phyloP scores from a whole-genome alignment of 2,113 vertebrate species.

The Chloropsis cyanopogon region DNA sequence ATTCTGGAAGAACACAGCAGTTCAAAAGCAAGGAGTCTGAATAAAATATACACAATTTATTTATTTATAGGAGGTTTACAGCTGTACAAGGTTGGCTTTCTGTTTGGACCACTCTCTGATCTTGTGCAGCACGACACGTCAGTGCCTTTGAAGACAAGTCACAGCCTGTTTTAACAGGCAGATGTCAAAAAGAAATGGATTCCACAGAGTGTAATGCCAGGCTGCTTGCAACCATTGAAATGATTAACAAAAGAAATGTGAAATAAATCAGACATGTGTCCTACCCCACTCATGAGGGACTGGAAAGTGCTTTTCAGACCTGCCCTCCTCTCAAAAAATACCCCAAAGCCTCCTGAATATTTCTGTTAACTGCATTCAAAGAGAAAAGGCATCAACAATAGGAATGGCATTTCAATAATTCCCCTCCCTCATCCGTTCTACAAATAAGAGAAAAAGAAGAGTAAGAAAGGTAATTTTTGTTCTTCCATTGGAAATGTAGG shows the following conservation, averaged over 20 bases:
- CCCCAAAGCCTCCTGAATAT: background rate
- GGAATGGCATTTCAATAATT: background rate
- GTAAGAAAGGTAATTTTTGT: background rate
- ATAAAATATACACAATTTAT: conserved; percentile 59
- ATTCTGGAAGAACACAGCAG: background rate
- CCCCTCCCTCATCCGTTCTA: background rate
- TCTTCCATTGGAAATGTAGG: background rate
- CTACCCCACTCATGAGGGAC: background rate
- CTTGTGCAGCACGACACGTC: background rate
- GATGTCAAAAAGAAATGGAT: background rate
- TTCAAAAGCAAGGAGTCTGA: background rate
- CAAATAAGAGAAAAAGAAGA: background rate
- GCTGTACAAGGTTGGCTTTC: conserved; percentile 45
- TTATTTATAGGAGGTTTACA: conserved; percentile 58
- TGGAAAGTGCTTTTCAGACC: background rate
- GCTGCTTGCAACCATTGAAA: conserved; percentile 17
- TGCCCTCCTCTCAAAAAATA: background rate
- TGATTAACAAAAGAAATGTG: background rate
- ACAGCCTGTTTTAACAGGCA: background rate
- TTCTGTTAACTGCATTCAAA: background rate
- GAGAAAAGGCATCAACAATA: background rate
- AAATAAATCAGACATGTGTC: background rate
- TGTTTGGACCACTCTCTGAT: background rate
- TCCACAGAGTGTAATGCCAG: background rate
- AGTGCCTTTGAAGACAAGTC: background rate